phyloP scores from a whole-genome alignment of 1,140 invertebrate species.

The Meloidogyne floridensis region DNA sequence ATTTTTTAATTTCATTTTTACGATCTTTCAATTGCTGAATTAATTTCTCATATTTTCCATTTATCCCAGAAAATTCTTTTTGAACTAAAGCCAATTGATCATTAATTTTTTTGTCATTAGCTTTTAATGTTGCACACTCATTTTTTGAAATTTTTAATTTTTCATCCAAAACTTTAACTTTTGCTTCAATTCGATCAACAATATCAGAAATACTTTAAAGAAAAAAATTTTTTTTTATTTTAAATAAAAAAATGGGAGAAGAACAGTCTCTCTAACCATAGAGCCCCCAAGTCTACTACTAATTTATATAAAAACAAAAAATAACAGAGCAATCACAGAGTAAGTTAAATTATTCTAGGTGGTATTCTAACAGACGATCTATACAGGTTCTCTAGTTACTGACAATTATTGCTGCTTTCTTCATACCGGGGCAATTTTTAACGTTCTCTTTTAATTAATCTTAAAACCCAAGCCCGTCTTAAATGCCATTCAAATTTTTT shows the following conservation, averaged over 20 bases:
- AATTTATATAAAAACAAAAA: not conserved
- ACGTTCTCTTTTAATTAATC: too few relatives aligned
- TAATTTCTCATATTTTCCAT: slow-evolving; percentile 45
- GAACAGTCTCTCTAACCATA: too few relatives aligned
- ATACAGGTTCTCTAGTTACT: too few relatives aligned
- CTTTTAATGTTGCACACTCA: slow-evolving; percentile 25
- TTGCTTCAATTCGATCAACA: slow-evolving; percentile 37
- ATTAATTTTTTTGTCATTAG: slow-evolving; percentile 22
- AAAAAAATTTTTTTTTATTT: not conserved
- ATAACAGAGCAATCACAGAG: too few relatives aligned
- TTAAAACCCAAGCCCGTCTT: too few relatives aligned
- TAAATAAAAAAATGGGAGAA: not conserved
- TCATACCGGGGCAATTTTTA: too few relatives aligned
- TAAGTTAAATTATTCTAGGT: too few relatives aligned
- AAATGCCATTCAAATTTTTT: too few relatives aligned
- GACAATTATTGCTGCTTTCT: too few relatives aligned
- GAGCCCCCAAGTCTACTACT: too few relatives aligned
- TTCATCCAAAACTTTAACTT: slow-evolving; percentile 33
- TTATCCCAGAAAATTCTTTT: slow-evolving; percentile 29
- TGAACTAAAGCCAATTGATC: slow-evolving; percentile 28
- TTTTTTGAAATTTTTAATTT: slow-evolving; percentile 25
- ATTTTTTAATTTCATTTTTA: slow-evolving; percentile 55
- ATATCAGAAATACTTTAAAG: slow-evolving; percentile 36
- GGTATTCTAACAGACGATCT: too few relatives aligned
- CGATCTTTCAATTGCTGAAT: slow-evolving; percentile 46